Evolutionary conservation across 2,797 vertebrate genomes (phyloP).

Genomic region (Eulemur albifrons): DNA sequence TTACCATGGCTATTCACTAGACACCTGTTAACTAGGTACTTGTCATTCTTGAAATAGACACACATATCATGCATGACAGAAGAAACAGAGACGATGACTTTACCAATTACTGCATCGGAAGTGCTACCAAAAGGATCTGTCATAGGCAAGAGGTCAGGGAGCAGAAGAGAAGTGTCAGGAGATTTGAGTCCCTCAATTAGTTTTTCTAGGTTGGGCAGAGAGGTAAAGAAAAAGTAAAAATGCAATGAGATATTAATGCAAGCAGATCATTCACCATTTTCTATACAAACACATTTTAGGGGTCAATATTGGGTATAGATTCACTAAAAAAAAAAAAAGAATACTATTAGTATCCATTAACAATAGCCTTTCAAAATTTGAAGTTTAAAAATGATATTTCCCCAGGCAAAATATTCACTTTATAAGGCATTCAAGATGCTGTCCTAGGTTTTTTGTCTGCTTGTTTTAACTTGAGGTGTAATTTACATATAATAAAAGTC

Average conservation of each 20-base stretch:
- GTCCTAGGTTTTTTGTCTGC: not conserved
- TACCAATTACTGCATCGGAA: slow-evolving; percentile 90
- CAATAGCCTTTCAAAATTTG: not conserved
- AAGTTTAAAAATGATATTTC: slow-evolving; percentile 29
- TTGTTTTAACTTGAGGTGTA: not conserved
- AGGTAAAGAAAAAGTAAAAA: slow-evolving; percentile 73
- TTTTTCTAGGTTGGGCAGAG: slow-evolving; percentile 89
- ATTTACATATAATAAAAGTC: slow-evolving; percentile 10
- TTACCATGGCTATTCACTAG: not conserved
- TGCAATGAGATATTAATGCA: slow-evolving; percentile 42
- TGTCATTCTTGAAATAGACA: slow-evolving; percentile 36
- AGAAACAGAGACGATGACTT: slow-evolving; percentile 76
- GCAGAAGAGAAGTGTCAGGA: slow-evolving; percentile 92
- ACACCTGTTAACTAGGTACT: not conserved
- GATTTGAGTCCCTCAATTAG: slow-evolving; percentile 94
- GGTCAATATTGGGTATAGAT: not conserved
- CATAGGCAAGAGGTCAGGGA: slow-evolving; percentile 92
- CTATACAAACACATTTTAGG: slow-evolving; percentile 31
- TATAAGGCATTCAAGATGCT: not conserved
- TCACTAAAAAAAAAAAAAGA: not conserved
- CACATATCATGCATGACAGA: slow-evolving; percentile 44
- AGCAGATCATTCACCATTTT: not conserved
- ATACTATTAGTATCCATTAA: not conserved
- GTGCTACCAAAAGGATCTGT: slow-evolving; percentile 92
- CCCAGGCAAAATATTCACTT: not conserved